phyloP scores from a whole-genome alignment of 2,888 invertebrate genomes.

The Patella ulyssiponensis region DNA sequence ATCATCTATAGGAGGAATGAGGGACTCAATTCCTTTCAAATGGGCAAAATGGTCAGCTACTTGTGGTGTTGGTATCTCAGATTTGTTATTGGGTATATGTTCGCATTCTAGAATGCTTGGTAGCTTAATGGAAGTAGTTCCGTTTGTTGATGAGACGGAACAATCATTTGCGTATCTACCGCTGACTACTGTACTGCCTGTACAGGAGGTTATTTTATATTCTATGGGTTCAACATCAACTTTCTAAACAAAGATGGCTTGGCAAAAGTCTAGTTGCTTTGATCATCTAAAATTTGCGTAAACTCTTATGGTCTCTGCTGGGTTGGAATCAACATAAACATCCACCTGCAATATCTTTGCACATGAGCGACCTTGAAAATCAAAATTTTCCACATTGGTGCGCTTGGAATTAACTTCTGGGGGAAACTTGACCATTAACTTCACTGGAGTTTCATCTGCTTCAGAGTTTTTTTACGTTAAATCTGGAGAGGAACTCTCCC shows the following conservation, averaged over 20 bases:
- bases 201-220: constrained; percentile 32
- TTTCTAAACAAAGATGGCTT: constrained; percentile 26
- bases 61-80: constrained; percentile 37
- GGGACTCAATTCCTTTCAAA: constrained; percentile 9
- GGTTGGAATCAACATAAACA: too few species aligned
- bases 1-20: constrained; percentile 1
- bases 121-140: constrained; percentile 7
- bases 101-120: constrained; percentile 36
- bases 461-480: too few species aligned
- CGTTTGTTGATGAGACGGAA: constrained; percentile 28
- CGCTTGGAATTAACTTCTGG: too few species aligned
- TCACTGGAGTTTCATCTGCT: too few species aligned
- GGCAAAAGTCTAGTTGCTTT: constrained; percentile 31
- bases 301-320: too few species aligned
- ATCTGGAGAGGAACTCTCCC: too few species aligned
- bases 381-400: too few species aligned
- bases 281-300: constrained; percentile 34
- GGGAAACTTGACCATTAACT: too few species aligned
- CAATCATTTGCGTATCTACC: constrained; percentile 26
- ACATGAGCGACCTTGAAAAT: too few species aligned
- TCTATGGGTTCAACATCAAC: neutral
- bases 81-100: constrained; percentile 27
- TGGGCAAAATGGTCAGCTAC: constrained; percentile 28
- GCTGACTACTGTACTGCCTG: constrained; percentile 22
- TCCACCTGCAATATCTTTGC: too few species aligned